phyloP scores from a whole-genome alignment of 2,113 vertebrate genomes.

The Saccopteryx bilineata region DNA sequence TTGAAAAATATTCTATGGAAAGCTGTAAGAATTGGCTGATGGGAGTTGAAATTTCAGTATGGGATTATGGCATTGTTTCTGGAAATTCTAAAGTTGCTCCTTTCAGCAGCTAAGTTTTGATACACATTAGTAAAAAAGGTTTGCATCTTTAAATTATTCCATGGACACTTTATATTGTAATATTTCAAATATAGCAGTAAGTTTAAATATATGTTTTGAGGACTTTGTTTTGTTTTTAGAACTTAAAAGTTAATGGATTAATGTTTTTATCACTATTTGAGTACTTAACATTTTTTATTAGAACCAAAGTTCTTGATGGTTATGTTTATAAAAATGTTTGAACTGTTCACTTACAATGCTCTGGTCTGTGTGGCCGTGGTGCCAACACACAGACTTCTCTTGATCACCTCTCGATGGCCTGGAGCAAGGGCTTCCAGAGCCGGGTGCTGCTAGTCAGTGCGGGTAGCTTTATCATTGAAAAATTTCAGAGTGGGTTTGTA shows the following conservation, averaged over 20 bases:
- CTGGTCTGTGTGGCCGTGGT: not conserved
- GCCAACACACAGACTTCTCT: not conserved
- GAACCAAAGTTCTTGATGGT: not conserved
- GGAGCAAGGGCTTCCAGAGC: not conserved
- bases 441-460: not conserved
- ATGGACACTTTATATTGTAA: conserved; percentile 67
- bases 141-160: conserved; percentile 78
- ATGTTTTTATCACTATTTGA: not conserved
- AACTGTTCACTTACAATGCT: not conserved
- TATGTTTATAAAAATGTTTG: not conserved
- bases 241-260: conserved; percentile 53
- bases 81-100: conserved; percentile 18
- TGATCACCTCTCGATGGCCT: not conserved
- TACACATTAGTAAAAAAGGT: conserved; percentile 66
- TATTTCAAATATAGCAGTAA: conserved; percentile 27
- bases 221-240: conserved; percentile 62
- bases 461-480: not conserved
- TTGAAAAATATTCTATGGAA: not conserved
- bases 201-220: conserved; percentile 53
- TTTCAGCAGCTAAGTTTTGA: conserved; percentile 46
- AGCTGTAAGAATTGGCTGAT: conserved; percentile 58
- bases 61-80: not conserved
- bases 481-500: not conserved
- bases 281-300: conserved; percentile 15
- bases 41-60: not conserved